These are phyloP conservation scores for Encarsia formosa DNA, from an alignment of 2,888 invertebrate genomes.

Conservation along the genomic window DNA sequence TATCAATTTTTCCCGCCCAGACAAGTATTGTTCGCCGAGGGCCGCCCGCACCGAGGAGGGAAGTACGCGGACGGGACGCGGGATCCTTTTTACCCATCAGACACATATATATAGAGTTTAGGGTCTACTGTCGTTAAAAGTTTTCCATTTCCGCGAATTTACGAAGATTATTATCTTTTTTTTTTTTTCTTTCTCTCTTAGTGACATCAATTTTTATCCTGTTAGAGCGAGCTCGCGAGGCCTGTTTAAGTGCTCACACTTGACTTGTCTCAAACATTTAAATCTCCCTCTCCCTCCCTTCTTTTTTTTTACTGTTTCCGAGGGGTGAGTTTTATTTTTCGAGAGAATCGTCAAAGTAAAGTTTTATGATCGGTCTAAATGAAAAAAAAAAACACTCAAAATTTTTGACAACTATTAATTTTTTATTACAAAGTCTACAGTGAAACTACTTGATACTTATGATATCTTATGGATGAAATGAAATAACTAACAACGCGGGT, in stretches of 20 bases:
- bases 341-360: too few relatives aligned
- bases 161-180: too few relatives aligned
- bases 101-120: neutral
- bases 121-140: slow-evolving; percentile 25
- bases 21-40: slow-evolving; percentile 27
- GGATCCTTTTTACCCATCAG: neutral
- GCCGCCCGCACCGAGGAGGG: slow-evolving; percentile 4
- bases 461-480: neutral
- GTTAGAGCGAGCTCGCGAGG: neutral
- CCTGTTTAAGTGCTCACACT: too few relatives aligned
- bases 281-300: neutral
- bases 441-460: neutral
- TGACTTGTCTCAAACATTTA: too few relatives aligned
- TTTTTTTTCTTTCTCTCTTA: neutral
- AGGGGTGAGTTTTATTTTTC: too few relatives aligned
- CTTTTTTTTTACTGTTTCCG: neutral
- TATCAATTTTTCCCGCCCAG: slow-evolving; percentile 30
- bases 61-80: too few relatives aligned
- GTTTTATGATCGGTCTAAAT: too few relatives aligned
- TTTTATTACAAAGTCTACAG: neutral
- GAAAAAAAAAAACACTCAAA: neutral
- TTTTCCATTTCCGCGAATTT: slow-evolving; percentile 32
- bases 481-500: too few relatives aligned
- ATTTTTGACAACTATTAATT: neutral
- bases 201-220: slow-evolving; percentile 3